Percentiles rank a stretch among this genome's conserved stretches.
Evolutionary conservation across 2,888 invertebrate genomes (phyloP).

Genomic region (Luperina nickerlii): DNA sequence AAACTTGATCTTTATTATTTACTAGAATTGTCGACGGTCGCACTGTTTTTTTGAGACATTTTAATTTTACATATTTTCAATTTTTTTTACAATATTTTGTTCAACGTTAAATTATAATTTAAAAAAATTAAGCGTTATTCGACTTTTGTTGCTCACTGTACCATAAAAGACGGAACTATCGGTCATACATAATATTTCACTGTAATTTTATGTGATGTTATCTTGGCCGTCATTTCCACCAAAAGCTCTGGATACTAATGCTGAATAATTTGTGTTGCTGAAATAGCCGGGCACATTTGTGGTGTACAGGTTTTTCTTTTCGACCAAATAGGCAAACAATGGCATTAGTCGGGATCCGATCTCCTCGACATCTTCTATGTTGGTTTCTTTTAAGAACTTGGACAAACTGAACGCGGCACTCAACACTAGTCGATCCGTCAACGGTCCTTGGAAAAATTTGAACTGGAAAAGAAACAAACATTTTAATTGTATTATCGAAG

Average conservation of each 20-base stretch:
- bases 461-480: constrained; percentile 76
- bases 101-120: background rate
- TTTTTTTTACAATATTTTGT: constrained; percentile 7
- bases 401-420: constrained; percentile 72
- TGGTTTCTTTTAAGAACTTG: constrained; percentile 69
- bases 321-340: constrained; percentile 78
- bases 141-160: constrained; percentile 11
- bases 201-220: constrained; percentile 22
- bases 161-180: background rate
- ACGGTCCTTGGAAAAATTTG: constrained; percentile 79
- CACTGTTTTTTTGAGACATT: background rate
- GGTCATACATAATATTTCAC: background rate
- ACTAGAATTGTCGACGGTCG: background rate
- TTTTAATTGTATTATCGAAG: background rate
- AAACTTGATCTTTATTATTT: background rate
- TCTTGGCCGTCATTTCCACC: constrained; percentile 13
- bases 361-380: constrained; percentile 73
- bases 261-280: constrained; percentile 67
- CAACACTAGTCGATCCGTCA: constrained; percentile 75
- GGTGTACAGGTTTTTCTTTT: constrained; percentile 73
- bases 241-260: constrained; percentile 66
- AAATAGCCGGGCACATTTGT: constrained; percentile 70
- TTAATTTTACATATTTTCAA: constrained; percentile 7
- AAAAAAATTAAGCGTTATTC: constrained; percentile 1
- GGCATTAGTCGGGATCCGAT: constrained; percentile 75